Base-by-base conservation (phyloP, 2,113 vertebrate species). In the Rhinichthys klamathensis region DNA sequence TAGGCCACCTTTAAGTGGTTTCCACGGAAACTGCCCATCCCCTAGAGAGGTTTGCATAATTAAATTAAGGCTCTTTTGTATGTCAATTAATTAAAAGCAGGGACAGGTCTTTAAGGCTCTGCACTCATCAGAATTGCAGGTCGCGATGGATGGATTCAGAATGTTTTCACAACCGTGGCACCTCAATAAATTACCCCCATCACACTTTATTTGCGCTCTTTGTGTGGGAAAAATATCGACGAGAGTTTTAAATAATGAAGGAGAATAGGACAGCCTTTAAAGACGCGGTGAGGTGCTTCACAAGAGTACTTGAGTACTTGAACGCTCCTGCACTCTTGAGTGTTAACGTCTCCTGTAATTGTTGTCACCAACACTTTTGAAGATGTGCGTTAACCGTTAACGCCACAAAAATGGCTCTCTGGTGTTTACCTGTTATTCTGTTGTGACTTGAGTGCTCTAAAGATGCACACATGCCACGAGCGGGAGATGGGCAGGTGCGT, bases 71-170 rank as follows among this genome's bases (percentile, higher is more conserved):
- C 87, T 93, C 93, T 93, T 95, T 95, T 94, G 93, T 95, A 89
- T 91, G 94, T 95, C 95, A 95, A 95, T 95, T 95, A 95, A 95
- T 95, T 95, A 95, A 94, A 91, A 83, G 92, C 92, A 88, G 83
- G 88, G 90, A 91, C 91, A 89, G 90, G 87, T 88, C 89, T 89
- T 90, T 87, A 91, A 88, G 89, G 83, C 80, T 79, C 74, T 76
- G 84, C 86, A 82, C 82, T 83, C 83, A 78, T 63, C 84, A 79
- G 73, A 82, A 89, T 88, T 67, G 73, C 60, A 13, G 56, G 18
- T n/a, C 1, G 27, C 8, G 23, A 76, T 67, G 70, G 25, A 60
- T 15, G 32, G 78, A 88, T 87, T 86, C 61, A 13, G 83, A 80
- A 88, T 89, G 87, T 86, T 89, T 89, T 88, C 87, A 80, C 82